Conservation (phyloP, 2,888 invertebrate genomes). For the Tortricodes alternella region DNA sequence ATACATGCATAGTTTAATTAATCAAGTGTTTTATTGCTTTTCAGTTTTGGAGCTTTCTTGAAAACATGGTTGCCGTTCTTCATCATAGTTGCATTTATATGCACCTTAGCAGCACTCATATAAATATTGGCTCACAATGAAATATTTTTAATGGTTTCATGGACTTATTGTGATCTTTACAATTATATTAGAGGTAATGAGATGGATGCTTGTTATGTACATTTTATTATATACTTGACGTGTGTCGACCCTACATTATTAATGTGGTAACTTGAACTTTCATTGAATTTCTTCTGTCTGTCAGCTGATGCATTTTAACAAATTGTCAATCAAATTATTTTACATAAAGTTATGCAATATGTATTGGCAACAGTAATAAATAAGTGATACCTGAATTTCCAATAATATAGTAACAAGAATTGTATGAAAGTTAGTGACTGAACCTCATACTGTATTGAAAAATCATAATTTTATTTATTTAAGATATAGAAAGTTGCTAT, state of each 20-base stretch:
- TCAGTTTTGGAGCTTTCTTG: conserved; percentile 85
- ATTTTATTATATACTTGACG: too few relatives aligned
- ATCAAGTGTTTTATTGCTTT: conserved; percentile 34
- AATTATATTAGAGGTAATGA: not conserved
- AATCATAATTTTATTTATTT: not conserved
- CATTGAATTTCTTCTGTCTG: too few relatives aligned
- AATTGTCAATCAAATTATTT: too few relatives aligned
- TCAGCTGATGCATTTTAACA: too few relatives aligned
- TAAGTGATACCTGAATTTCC: too few relatives aligned
- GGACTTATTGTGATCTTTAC: conserved; percentile 8
- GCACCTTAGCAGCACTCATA: conserved; percentile 58
- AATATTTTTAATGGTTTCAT: conserved; percentile 5
- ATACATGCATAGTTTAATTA: not conserved
- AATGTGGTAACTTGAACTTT: too few relatives aligned
- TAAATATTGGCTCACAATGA: conserved; percentile 41
- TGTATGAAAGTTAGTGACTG: too few relatives aligned
- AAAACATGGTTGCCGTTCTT: conserved; percentile 94
- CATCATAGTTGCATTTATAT: conserved; percentile 72
- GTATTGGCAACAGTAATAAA: too few relatives aligned
- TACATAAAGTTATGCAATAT: too few relatives aligned
- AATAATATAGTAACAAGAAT: too few relatives aligned
- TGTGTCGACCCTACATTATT: too few relatives aligned
- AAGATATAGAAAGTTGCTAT: conserved; percentile 4
- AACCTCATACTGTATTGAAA: not conserved
- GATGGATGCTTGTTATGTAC: too few relatives aligned